Conservation (phyloP, 2,797 vertebrate species). For the Petrocephalus schoutedeni region DNA sequence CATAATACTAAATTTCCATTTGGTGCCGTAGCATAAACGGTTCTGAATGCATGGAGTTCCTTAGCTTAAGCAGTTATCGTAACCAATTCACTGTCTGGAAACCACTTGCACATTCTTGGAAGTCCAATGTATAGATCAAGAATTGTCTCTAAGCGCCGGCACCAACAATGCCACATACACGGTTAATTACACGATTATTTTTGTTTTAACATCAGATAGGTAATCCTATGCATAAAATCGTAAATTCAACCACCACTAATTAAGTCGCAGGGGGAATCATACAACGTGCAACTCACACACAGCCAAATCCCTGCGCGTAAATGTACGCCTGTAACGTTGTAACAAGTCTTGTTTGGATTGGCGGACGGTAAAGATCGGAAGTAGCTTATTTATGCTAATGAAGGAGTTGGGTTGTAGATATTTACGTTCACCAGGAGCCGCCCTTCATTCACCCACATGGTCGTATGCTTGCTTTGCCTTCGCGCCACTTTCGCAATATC, state of each 20-base stretch:
- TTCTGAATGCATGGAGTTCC: neutral
- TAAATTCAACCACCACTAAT: neutral
- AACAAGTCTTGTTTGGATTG: constrained; percentile 40
- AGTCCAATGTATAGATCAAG: neutral
- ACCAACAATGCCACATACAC: neutral
- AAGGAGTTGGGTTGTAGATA: constrained; percentile 86
- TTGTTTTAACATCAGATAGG: neutral
- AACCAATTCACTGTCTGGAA: neutral
- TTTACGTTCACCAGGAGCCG: constrained; percentile 93
- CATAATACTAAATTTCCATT: neutral
- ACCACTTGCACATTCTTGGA: neutral
- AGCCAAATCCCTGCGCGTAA: neutral
- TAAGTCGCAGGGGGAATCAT: neutral
- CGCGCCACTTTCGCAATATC: constrained; percentile 73
- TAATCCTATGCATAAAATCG: neutral
- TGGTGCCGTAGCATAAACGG: neutral
- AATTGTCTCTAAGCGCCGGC: neutral
- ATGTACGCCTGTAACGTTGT: neutral
- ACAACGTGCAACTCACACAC: neutral
- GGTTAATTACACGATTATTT: neutral
- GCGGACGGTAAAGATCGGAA: constrained; percentile 72
- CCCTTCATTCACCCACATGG: constrained; percentile 94
- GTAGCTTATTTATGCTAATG: constrained; percentile 94
- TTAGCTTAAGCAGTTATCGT: neutral
- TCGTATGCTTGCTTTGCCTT: constrained; percentile 57